phyloP scores from a whole-genome alignment of 2,888 invertebrate species.

The Apotomis betuletana region DNA sequence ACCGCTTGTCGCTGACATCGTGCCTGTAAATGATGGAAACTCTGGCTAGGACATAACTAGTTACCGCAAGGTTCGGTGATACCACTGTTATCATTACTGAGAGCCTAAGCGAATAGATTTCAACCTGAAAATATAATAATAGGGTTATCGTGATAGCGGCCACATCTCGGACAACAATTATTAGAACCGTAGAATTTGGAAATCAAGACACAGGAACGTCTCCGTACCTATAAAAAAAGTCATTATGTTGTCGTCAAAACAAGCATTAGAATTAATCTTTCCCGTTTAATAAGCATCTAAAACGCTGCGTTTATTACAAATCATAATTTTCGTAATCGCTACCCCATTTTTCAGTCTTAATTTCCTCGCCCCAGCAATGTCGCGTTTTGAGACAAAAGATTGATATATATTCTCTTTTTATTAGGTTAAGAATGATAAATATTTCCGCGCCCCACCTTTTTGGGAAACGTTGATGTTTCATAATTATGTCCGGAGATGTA shows the following conservation, averaged over 20 bases:
- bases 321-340: conserved; percentile 75
- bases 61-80: no score
- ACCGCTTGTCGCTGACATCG: no score
- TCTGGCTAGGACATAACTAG: no score
- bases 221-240: not conserved
- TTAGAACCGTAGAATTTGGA: no score
- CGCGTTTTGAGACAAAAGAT: conserved; percentile 74
- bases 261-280: conserved; percentile 1
- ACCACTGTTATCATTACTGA: no score
- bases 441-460: conserved; percentile 54
- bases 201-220: no score
- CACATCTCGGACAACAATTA: not conserved
- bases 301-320: conserved; percentile 57
- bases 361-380: conserved; percentile 59
- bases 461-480: conserved; percentile 36
- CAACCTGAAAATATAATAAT: no score
- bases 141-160: not conserved
- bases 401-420: conserved; percentile 77
- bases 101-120: no score
- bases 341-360: conserved; percentile 75
- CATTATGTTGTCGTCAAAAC: not conserved
- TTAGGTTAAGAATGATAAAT: conserved; percentile 76
- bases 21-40: no score
- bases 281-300: conserved; percentile 11
- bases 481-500: conserved; percentile 38